Conservation (phyloP, 2,113 vertebrate genomes). For the Esox niger region DNA sequence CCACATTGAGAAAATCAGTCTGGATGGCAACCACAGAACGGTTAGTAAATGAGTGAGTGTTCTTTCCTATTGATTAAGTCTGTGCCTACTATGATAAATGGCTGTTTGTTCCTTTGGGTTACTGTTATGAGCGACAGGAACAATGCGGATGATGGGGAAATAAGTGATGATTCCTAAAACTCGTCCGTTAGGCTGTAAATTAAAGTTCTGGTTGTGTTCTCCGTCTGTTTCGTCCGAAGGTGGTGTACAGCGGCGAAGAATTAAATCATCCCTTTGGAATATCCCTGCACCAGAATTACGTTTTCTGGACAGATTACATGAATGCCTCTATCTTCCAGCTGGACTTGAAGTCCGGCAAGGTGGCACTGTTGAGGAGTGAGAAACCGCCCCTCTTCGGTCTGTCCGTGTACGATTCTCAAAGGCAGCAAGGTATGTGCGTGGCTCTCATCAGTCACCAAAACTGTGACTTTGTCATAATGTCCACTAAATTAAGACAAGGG, state of each 20-base stretch:
- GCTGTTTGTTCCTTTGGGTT: no score
- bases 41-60: conserved; percentile 61
- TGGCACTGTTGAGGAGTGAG: conserved; percentile 77
- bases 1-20: conserved; percentile 85
- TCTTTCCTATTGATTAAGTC: conserved; percentile 11
- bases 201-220: not conserved
- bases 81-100: no score
- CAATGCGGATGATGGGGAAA: no score
- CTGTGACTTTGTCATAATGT: not conserved
- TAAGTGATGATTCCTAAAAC: not conserved
- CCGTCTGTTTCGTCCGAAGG: conserved; percentile 62
- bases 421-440: conserved; percentile 79
- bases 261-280: conserved; percentile 86
- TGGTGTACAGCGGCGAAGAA: conserved; percentile 83
- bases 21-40: conserved; percentile 84
- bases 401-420: conserved; percentile 83
- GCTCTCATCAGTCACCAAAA: not conserved
- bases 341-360: conserved; percentile 73
- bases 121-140: no score
- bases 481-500: not conserved
- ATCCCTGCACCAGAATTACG: conserved; percentile 75
- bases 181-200: not conserved
- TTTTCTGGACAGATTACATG: conserved; percentile 90
- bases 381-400: conserved; percentile 84
- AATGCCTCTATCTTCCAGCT: conserved; percentile 86